Evolutionary conservation across 1,140 invertebrate species (phyloP), one percentile per base, ranked within the genome.

Genomic region (Charaxes varanes): DNA sequence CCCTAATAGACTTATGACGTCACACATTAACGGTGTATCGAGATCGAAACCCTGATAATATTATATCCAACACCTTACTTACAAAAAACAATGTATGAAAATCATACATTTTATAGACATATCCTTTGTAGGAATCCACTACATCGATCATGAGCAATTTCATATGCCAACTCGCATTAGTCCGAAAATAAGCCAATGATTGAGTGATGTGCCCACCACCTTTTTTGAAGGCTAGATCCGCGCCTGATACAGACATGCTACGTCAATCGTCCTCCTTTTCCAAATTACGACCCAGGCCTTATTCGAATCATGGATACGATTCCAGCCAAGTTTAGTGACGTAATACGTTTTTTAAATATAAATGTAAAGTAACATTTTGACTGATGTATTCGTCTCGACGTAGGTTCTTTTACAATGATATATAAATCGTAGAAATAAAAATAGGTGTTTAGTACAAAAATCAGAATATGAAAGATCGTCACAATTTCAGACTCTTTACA

Each of bases 301-400:
- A 74, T 51, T 62, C 57, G 62, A 70, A 68, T 62, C 59, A 58
- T 62, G 54, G n/a, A 54, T 55, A 59, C 62, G 68, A 78, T 74
- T 74, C 70, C 68, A 78, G 73, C 73, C 73, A 78, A 72, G 50
- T 49, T 72, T 62, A 62, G 54, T 59, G 51, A 62, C 53, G 48
- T 68, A 60, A 61, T 60, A 65, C 68, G 60, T 62, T 68, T 72
- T 74, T 70, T 72, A 62, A 54, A 65, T 65, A 61, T 59, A 51
- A 73, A 70, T 70, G 66, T 80, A 78, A 73, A 76, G 65, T 78
- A 72, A 72, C 60, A 76, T 78, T 73, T 81, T 55, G 77, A 81
- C 77, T 81, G 77, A 81, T 77, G 70, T 78, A 76, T 69, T 77
- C 56, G 71, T 78, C 77, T 81, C 64, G 65, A 63, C 58, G 66